Evolutionary conservation across 2,113 vertebrate species (phyloP).

Genomic region (Lethenteron reissneri): DNA sequence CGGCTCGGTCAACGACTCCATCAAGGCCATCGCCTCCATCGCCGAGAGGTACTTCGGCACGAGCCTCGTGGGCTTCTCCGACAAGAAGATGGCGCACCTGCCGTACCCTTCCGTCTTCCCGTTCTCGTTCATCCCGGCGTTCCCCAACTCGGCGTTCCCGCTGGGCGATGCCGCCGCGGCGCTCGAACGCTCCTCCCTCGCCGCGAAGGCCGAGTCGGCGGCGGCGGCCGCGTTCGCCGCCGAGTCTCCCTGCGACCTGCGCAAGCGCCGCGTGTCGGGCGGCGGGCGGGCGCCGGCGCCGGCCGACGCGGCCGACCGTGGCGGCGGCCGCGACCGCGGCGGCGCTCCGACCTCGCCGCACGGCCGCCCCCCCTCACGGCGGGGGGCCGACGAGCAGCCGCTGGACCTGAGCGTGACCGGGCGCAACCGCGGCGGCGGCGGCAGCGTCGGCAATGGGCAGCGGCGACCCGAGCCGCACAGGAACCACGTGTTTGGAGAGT

Average conservation of each 20-base stretch:
- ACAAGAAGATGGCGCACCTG: slow-evolving; percentile 77
- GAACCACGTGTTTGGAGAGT: slow-evolving; percentile 47
- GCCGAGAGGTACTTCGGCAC: slow-evolving; percentile 96
- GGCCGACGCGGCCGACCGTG: slow-evolving; percentile 70
- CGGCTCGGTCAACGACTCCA: slow-evolving; percentile 63
- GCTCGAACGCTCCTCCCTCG: too few species aligned
- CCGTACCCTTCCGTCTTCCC: slow-evolving; percentile 92
- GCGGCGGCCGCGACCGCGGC: slow-evolving; percentile 79
- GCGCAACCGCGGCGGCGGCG: slow-evolving; percentile 37
- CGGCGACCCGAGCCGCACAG: slow-evolving; percentile 34
- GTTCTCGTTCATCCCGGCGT: slow-evolving; percentile 80
- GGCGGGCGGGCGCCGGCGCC: slow-evolving; percentile 26
- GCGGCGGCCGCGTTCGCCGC: slow-evolving; percentile 76
- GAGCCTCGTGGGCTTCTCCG: slow-evolving; percentile 74
- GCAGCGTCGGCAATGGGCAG: slow-evolving; percentile 35
- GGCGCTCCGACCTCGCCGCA: slow-evolving; percentile 23
- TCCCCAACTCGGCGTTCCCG: slow-evolving; percentile 70
- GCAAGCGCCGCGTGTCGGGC: slow-evolving; percentile 19
- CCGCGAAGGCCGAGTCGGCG: slow-evolving; percentile 20
- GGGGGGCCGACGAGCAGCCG: slow-evolving; percentile 58
- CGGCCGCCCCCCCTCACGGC: slow-evolving; percentile 25
- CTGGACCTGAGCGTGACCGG: slow-evolving; percentile 83
- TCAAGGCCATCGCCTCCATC: slow-evolving; percentile 94
- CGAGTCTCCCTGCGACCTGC: slow-evolving; percentile 31
- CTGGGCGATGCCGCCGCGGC: slow-evolving; percentile 23